Base-by-base conservation (phyloP, 1,140 invertebrate genomes). In the Galleria mellonella region DNA sequence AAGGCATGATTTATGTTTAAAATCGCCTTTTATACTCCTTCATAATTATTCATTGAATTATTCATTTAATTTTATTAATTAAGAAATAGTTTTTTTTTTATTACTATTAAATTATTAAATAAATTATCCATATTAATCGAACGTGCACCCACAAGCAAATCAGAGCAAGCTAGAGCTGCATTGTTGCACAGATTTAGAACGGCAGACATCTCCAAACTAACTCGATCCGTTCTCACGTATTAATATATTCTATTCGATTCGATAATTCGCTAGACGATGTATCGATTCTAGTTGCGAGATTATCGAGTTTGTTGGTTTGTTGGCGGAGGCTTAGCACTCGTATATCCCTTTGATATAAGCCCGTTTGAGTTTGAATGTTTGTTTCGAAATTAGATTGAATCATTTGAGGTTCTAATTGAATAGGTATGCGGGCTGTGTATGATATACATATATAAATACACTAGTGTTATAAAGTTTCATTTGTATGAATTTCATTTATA, bases 121-220 rank as follows among this genome's bases (percentile, higher is more conserved):
- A n/a, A n/a, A n/a, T n/a, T 51, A 47, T 74, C 74, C 71, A 66
- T 31, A 62, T 1, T 43, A 67, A 43, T 33, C 64, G 3, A 47
- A 41, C 56, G 31, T 42, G 43, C 55, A 73, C 67, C 65, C 60
- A 63, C 61, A 61, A 72, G 66, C 73, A 68, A 82, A 77, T 77
- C 73, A 66, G 67, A 78, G 62, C 71, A 55, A 62, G 48, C 68
- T 54, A 53, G 64, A 61, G 54, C 61, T 64, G 66, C 79, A 82
- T 83, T 83, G 79, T 83, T 83, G 73, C 73, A 64, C 68, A 72
- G 79, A 82, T 83, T 83, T 83, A 79, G 78, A 81, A 60, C 79
- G 68, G 75, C 76, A 82, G 79, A 82, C 79, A 82, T 82, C 78
- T 83, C 77, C 79, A 79, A 81, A 81, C 76, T 83, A 79, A 83